Evolutionary conservation across 2,888 invertebrate genomes (phyloP).

Genomic region (Mesoligia furuncula): DNA sequence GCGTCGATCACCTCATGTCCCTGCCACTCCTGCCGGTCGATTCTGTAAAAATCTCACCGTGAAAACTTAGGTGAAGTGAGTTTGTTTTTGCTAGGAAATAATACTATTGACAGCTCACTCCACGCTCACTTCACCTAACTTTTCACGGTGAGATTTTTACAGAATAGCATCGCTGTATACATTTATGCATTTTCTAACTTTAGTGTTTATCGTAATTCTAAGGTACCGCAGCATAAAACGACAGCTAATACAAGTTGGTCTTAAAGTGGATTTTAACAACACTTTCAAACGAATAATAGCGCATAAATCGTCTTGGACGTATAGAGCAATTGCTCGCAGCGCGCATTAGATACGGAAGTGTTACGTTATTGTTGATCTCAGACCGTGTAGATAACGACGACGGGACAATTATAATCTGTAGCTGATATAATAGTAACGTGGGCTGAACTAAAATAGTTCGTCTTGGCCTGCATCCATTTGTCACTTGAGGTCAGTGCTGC

Average conservation of each 20-base stretch:
- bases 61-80: too few species aligned
- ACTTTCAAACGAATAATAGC: constrained; percentile 8
- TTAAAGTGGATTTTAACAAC: constrained; percentile 29
- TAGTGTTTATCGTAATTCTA: neutral
- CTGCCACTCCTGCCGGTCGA: too few species aligned
- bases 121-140: too few species aligned
- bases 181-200: neutral
- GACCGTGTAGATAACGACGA: constrained; percentile 53
- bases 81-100: too few species aligned
- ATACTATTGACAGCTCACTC: too few species aligned
- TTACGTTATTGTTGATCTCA: constrained; percentile 53
- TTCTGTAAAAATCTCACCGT: too few species aligned
- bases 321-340: constrained; percentile 40
- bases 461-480: constrained; percentile 83
- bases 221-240: constrained; percentile 10
- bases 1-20: too few species aligned
- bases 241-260: constrained; percentile 18
- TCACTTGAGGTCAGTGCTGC: constrained; percentile 76
- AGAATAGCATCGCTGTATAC: too few species aligned
- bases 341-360: constrained; percentile 45
- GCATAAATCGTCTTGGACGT: constrained; percentile 7
- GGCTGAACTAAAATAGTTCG: constrained; percentile 78
- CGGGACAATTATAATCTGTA: constrained; percentile 52
- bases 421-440: constrained; percentile 69
- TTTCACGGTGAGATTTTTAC: too few species aligned